A percentile compares a stretch with the other conserved stretches of the same genome.
Conservation (phyloP, 2,113 vertebrate species). For the Pangasianodon hypophthalmus region DNA sequence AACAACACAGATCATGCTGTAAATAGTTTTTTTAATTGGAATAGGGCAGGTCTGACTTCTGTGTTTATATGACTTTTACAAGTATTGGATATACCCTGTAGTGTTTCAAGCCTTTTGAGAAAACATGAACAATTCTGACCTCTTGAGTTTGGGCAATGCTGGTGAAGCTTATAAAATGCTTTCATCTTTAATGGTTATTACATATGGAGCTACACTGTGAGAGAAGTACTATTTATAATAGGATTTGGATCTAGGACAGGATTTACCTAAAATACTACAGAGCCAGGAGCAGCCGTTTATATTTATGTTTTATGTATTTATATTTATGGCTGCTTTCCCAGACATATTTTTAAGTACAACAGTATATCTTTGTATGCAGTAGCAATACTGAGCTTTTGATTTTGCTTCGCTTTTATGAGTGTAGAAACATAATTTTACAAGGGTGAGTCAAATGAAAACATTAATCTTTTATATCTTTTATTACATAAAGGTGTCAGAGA, state of each 20-base stretch:
- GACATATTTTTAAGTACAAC: neutral
- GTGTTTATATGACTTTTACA: neutral
- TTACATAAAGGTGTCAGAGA: neutral
- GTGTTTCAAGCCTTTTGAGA: neutral
- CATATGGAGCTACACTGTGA: neutral
- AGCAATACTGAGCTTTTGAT: neutral
- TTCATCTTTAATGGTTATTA: neutral
- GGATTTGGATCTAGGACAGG: neutral
- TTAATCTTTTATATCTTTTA: neutral
- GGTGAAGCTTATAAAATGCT: neutral
- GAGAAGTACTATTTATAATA: neutral
- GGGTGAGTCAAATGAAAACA: neutral
- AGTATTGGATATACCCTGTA: neutral
- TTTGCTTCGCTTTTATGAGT: neutral
- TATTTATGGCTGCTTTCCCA: neutral
- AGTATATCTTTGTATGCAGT: neutral
- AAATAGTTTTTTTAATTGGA: neutral
- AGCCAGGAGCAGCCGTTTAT: neutral
- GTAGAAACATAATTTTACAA: neutral
- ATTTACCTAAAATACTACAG: neutral
- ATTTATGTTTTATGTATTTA: neutral
- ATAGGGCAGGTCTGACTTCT: neutral
- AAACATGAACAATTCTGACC: neutral
- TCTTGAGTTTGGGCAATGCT: neutral
- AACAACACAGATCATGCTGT: neutral